Evolutionary conservation across 1,140 invertebrate species (phyloP).

Genomic region (Palaemon carinicauda): DNA sequence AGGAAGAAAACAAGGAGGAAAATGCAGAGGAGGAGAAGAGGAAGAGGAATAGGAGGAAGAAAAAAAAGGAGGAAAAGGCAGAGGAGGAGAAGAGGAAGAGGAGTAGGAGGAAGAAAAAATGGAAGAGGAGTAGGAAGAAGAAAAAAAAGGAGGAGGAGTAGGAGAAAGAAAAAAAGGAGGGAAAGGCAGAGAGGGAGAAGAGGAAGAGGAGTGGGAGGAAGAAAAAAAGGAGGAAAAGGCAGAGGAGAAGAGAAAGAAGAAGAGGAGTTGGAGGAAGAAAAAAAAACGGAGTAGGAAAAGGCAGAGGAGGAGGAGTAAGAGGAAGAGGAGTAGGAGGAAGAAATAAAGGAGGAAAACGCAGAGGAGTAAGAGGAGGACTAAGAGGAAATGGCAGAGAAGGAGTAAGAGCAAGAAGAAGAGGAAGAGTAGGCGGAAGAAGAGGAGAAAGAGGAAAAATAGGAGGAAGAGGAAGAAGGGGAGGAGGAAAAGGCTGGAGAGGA

Average conservation of each 20-base stretch:
- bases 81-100: neutral
- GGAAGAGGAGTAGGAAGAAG: neutral
- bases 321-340: neutral
- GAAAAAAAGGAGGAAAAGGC: neutral
- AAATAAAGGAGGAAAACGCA: neutral
- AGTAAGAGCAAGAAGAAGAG: neutral
- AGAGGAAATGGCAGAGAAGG: neutral
- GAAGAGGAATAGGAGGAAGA: neutral
- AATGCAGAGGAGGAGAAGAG: neutral
- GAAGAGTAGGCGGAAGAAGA: neutral
- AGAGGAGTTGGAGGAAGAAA: neutral
- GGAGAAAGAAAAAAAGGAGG: neutral
- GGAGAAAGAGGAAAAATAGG: neutral
- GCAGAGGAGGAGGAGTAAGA: neutral
- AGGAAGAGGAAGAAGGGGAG: neutral
- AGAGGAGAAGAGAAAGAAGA: neutral
- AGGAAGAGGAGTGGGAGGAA: neutral
- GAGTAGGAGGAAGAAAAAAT: neutral
- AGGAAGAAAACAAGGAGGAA: neutral
- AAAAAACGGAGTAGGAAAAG: neutral
- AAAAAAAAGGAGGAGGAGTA: neutral
- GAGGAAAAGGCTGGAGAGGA: neutral
- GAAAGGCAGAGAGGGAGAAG: neutral
- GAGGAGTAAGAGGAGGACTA: neutral
- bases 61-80: neutral